These are phyloP conservation scores for Dysmachus trigonus DNA, from an alignment of 2,888 invertebrate genomes.

Conservation along the genomic window DNA sequence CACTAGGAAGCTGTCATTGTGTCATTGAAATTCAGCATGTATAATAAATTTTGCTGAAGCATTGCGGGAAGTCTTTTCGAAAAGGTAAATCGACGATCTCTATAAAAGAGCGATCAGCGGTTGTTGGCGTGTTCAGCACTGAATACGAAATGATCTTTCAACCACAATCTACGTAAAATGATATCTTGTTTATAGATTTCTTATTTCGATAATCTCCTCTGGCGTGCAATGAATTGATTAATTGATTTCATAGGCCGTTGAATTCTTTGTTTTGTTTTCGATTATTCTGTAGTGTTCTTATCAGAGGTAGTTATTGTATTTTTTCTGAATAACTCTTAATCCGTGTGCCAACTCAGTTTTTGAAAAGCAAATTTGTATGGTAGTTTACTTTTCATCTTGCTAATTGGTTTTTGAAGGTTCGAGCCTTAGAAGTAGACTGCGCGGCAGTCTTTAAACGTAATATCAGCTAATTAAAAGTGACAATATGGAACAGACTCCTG, in stretches of 20 bases:
- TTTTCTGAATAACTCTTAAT: background rate
- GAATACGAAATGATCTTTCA: background rate
- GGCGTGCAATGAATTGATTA: background rate
- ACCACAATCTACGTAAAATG: background rate
- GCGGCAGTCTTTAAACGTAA: too few species aligned
- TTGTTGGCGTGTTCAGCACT: background rate
- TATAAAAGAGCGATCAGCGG: background rate
- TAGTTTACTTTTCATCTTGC: too few species aligned
- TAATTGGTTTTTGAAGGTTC: too few species aligned
- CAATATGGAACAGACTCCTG: too few species aligned
- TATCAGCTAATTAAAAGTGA: too few species aligned
- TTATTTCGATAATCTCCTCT: background rate
- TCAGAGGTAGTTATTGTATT: background rate
- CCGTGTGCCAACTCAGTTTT: too few species aligned
- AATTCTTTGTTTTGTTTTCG: background rate
- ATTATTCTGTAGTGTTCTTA: background rate
- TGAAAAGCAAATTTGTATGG: too few species aligned
- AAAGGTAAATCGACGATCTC: background rate
- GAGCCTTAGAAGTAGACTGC: too few species aligned
- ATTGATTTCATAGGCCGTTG: background rate
- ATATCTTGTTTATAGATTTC: background rate
- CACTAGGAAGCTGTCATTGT: background rate
- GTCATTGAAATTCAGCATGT: background rate
- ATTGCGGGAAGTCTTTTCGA: background rate
- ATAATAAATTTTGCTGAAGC: background rate